Base-by-base conservation (phyloP, 1,140 invertebrate species). In the Cotesia vestalis region DNA sequence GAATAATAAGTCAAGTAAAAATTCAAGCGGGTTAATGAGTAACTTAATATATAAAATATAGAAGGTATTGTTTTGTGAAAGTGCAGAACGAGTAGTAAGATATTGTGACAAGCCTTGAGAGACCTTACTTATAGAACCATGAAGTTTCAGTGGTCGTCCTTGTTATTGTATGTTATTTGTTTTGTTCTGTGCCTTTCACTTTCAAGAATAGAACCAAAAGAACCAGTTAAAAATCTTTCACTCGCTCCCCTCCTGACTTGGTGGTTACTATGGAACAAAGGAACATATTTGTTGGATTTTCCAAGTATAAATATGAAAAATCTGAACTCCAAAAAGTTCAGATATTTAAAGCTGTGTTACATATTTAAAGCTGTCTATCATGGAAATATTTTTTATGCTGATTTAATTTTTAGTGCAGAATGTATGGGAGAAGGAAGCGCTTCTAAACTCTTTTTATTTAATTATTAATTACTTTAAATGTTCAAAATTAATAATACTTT, bases 121-220 rank as follows among this genome's bases (percentile, higher is more conserved):
- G 83, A 81, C 81, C 80, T 79, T 83, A 83, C 82, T 80, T 79
- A 80, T 77, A 27, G 71, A 20, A 67, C 51, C 46, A 51, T 51
- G 12, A 51, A 78, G 76, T 77, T 78, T 75, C 77, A 84, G 79
- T 85, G 81, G 85, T 86, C 84, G 85, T 86, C 85, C 85, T 87
- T 87, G 85, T 84, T 82, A 85, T 78, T 82, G 86, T 87, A 86
- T 86, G 83, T 81, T 78, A 67, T 57, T 62, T 70, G 57, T 64
- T 76, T 79, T 78, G 79, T 81, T 81, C 79, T 46, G 79, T 81
- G 81, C 85, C 85, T 87, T 87, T 86, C 85, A 86, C 85, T 87
- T 86, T 87, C 83, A 82, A 73, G 74, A 73, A 74, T 27, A 27
- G 27, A 27, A 27, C 27, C 78, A 74, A 79, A 85, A 83, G 83